Evolutionary conservation across 2,797 vertebrate genomes (phyloP).

Genomic region (Coluber constrictor): DNA sequence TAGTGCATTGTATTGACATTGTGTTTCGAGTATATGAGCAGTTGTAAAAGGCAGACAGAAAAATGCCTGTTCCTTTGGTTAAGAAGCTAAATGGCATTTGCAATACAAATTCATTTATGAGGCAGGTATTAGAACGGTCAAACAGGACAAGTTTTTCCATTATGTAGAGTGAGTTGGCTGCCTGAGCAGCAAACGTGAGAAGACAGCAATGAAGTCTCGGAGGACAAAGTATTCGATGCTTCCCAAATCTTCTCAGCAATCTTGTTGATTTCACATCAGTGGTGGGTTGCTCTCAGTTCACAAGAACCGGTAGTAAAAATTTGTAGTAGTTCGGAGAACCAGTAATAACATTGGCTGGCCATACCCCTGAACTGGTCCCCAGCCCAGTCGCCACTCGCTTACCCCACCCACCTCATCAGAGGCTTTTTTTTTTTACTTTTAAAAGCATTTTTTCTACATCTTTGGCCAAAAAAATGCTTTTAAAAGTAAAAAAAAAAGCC

Average conservation of each 20-base stretch:
- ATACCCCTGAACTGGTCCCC: no score
- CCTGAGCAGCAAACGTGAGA: not conserved
- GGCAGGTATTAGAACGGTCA: not conserved
- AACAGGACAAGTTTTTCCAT: not conserved
- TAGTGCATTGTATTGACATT: not conserved
- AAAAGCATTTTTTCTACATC: no score
- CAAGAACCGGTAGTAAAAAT: no score
- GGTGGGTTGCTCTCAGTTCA: no score
- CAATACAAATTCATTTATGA: not conserved
- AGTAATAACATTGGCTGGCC: no score
- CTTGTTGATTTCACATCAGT: not conserved
- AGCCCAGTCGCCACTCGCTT: no score
- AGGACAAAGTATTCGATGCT: not conserved
- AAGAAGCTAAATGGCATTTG: not conserved
- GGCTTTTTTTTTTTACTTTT: no score
- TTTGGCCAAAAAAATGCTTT: no score
- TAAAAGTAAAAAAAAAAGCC: no score
- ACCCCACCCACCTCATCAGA: no score
- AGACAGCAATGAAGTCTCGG: not conserved
- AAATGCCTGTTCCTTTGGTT: not conserved
- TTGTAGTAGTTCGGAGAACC: no score
- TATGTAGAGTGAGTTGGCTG: not conserved
- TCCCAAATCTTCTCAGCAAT: not conserved
- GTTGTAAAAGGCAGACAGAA: not conserved
- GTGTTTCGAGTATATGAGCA: not conserved